Percentiles rank a stretch among this genome's conserved stretches.
Conservation (phyloP, 2,888 invertebrate genomes). For the Thymelicus sylvestris region DNA sequence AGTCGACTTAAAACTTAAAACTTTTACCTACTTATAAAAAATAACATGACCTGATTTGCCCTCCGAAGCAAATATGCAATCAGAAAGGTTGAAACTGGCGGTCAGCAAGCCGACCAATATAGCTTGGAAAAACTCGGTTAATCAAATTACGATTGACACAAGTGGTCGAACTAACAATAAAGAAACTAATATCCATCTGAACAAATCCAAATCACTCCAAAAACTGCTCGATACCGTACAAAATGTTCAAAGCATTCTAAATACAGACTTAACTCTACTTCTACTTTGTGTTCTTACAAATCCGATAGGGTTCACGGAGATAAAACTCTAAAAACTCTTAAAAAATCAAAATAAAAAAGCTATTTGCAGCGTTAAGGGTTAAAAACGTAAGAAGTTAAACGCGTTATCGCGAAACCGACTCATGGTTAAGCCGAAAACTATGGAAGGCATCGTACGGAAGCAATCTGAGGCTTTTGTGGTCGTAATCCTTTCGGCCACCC, state of each 20-base stretch:
- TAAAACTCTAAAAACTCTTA: constrained; percentile 8
- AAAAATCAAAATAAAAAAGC: constrained; percentile 20
- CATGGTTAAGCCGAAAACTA: constrained; percentile 27
- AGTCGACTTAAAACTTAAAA: too few relatives aligned
- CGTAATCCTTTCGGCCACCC: constrained; percentile 34
- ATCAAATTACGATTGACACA: too few relatives aligned
- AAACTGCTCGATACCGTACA: too few relatives aligned
- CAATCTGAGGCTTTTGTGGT: constrained; percentile 16
- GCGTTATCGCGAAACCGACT: constrained; percentile 17
- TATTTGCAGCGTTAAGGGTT: constrained; percentile 11
- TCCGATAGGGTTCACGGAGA: background rate
- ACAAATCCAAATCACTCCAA: too few relatives aligned
- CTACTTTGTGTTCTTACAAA: background rate
- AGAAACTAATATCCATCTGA: too few relatives aligned
- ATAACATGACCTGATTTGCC: too few relatives aligned
- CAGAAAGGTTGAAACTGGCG: too few relatives aligned
- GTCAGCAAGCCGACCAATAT: too few relatives aligned
- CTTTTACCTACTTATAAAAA: too few relatives aligned
- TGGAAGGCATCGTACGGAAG: constrained; percentile 11
- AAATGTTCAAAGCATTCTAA: background rate
- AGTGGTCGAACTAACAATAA: too few relatives aligned
- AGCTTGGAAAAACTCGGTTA: too few relatives aligned
- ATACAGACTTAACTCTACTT: background rate
- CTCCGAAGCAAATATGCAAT: too few relatives aligned
- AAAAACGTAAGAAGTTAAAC: background rate